Percentiles rank a stretch among this genome's conserved stretches.
phyloP scores from a whole-genome alignment of 2,888 invertebrate species.

The Busseola fusca region DNA sequence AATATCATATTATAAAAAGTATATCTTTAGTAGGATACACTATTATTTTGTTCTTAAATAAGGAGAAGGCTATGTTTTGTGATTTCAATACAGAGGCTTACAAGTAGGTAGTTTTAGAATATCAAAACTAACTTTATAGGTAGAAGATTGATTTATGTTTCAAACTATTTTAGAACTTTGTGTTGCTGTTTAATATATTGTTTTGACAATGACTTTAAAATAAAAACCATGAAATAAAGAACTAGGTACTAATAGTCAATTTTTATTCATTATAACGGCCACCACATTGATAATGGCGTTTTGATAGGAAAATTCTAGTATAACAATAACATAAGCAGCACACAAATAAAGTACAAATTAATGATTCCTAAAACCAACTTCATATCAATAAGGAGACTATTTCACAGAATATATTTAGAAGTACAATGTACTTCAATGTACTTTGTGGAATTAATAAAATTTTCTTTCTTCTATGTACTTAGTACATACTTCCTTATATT shows the following conservation, averaged over 20 bases:
- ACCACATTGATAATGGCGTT: neutral
- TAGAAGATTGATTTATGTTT: neutral
- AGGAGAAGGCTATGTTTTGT: too few relatives aligned
- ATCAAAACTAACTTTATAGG: neutral
- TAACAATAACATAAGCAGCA: neutral
- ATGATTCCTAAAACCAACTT: neutral
- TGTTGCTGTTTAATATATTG: neutral
- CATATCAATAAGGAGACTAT: neutral
- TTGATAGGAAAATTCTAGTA: constrained; percentile 10
- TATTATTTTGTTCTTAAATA: neutral
- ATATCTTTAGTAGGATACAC: neutral
- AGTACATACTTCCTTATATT: constrained; percentile 9
- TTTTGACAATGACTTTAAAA: neutral
- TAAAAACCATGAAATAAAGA: neutral
- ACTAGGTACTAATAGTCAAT: neutral
- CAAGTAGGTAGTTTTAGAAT: neutral
- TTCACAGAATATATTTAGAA: constrained; percentile 19
- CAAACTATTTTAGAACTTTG: neutral
- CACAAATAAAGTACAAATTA: constrained; percentile 9
- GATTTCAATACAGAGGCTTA: neutral
- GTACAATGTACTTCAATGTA: too few relatives aligned
- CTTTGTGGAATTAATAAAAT: too few relatives aligned
- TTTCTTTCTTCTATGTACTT: too few relatives aligned
- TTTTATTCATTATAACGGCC: neutral
- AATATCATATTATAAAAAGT: constrained; percentile 15